These are phyloP conservation scores for Polypedilum vanderplanki DNA, from an alignment of 1,140 invertebrate species.

Conservation along the genomic window DNA sequence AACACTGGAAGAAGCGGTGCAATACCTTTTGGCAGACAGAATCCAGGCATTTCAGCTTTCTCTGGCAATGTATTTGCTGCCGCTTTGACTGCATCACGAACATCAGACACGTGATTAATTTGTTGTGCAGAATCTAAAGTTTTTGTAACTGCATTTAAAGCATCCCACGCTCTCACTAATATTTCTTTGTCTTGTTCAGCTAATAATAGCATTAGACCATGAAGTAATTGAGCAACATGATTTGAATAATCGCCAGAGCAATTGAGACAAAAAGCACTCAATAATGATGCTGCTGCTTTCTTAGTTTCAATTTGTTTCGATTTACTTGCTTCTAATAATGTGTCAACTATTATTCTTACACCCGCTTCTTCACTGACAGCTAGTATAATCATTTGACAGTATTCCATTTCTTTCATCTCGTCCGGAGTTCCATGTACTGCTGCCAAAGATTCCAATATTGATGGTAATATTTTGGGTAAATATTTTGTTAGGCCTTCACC, in stretches of 20 bases:
- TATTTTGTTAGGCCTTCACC: constrained; percentile 91
- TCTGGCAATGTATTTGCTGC: constrained; percentile 81
- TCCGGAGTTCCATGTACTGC: constrained; percentile 61
- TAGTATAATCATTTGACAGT: constrained; percentile 87
- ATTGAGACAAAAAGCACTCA: constrained; percentile 84
- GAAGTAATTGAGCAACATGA: constrained; percentile 80
- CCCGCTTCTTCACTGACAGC: constrained; percentile 83
- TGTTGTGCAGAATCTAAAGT: constrained; percentile 74
- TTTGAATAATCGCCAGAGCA: constrained; percentile 78
- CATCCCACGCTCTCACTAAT: constrained; percentile 80
- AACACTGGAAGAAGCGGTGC: constrained; percentile 90
- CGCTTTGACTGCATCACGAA: constrained; percentile 84
- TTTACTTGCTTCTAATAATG: constrained; percentile 73
- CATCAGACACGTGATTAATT: constrained; percentile 75
- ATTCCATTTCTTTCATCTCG: constrained; percentile 75
- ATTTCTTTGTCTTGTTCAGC: constrained; percentile 74
- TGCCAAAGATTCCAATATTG: constrained; percentile 71
- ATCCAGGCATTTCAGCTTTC: constrained; percentile 77
- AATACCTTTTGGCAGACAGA: constrained; percentile 92
- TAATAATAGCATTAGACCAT: constrained; percentile 80
- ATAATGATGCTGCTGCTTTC: constrained; percentile 74
- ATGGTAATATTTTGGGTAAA: constrained; percentile 83
- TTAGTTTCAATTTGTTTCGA: constrained; percentile 56
- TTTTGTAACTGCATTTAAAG: constrained; percentile 84
- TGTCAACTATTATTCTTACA: constrained; percentile 81